Evolutionary conservation across 2,113 vertebrate genomes (phyloP), one percentile per base, ranked within the genome.

Genomic region (Brienomyrus brachyistius): DNA sequence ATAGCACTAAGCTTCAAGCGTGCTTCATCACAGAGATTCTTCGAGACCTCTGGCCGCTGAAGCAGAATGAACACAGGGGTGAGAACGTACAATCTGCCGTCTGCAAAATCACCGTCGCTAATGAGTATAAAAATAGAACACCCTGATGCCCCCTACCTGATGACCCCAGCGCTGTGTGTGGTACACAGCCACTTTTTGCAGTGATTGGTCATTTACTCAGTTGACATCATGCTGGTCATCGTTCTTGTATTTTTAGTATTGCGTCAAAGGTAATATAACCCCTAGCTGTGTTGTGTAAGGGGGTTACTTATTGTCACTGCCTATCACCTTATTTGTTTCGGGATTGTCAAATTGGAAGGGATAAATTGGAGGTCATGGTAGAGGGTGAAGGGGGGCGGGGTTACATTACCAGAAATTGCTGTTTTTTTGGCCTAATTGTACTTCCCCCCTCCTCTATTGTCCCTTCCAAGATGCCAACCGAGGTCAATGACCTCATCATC

Each of bases 401-500:
- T 62, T 9, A 62, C 2, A 62, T 62, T 2, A 62, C 93, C 94
- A 94, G 92, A 95, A 96, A 95, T 96, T 95, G 93, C 94, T 89
- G 91, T 90, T 92, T 91, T 91, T 92, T 9, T 27, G 90, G 91
- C 91, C 93, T 95, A 96, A 96, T 95, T 96, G 95, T 94, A 91
- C 94, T 93, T 94, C 94, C 92, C 92, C 92, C 90, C 90, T 90
- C 89, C 93, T 92, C 93, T 92, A 89, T 43, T 91, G 91, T 93
- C 90, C 91, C 90, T 93, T 92, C 94, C 94, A 92, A 95, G 94
- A 94, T 93, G 94, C 93, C 93, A 93, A 93, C 95, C 94, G 93
- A 94, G 95, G 95, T 95, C 93, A 86, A 90, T 92, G 94, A 96
- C 95, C 95, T 94, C 92, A 94, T 96, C 95, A 95, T 94, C 93